Evolutionary conservation across 2,888 invertebrate genomes (phyloP), one percentile per base, ranked within the genome.

Genomic region (Acanthosepion pharaonis): DNA sequence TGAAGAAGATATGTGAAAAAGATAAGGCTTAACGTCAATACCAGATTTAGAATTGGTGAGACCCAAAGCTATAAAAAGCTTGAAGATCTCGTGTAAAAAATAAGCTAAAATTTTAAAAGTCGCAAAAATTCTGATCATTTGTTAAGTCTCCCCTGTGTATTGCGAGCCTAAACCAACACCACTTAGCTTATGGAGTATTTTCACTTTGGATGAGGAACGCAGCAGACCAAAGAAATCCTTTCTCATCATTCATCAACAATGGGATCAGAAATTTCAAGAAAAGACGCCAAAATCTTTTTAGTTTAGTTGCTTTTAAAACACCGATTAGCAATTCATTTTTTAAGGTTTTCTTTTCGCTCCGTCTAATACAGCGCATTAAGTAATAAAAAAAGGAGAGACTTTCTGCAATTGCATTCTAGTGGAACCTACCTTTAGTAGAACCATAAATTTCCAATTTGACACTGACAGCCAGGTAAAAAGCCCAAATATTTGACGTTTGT

Each of bases 391-490:
- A 15, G 4, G 15, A 33, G 78, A 78, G 9, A n/a, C n/a, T 78
- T 78, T 78, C 78, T n/a, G 78, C n/a, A 33, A 15, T 78, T 78
- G n/a, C n/a, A 78, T 78, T 78, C n/a, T 33, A n/a, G 11, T 78
- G n/a, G n/a, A 78, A 15, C 78, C 78, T 78, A n/a, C n/a, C 78
- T n/a, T n/a, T 78, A n/a, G 78, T 78, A 78, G 18, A 78, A 33
- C 78, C 78, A 78, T 78, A 78, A 78, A 78, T 78, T 78, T 15
- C 78, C 11, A 15, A 78, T 78, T 78, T 78, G 78, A 78, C 78
- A 78, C 78, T 78, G 78, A 78, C 78, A 78, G 78, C n/a, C n/a
- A 78, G n/a, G 78, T n/a, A 78, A 78, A 78, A 78, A 78, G 78
- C 6, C 78, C n/a, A 78, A 78, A n/a, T 18, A 33, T 78, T 78